Evolutionary conservation across 2,888 invertebrate species (phyloP).

Genomic region (Habrosyne pyritoides): DNA sequence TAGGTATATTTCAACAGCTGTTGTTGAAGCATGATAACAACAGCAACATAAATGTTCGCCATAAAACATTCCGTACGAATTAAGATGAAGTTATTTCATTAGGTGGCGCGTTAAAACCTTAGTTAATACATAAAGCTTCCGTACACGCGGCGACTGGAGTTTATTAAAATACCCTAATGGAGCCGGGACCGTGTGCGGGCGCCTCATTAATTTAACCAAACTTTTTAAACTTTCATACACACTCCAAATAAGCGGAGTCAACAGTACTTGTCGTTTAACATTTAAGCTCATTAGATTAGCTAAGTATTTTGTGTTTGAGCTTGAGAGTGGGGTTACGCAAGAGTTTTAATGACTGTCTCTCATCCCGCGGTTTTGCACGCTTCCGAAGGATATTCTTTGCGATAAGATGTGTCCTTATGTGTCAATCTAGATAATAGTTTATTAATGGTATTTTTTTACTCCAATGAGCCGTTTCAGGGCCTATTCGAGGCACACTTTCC

Average conservation of each 20-base stretch:
- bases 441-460: too few species aligned
- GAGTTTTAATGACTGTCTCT: too few species aligned
- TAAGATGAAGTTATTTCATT: background rate
- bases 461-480: too few species aligned
- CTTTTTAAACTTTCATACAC: slow-evolving; percentile 25
- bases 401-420: too few species aligned
- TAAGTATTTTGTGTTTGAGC: background rate
- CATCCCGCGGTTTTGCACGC: too few species aligned
- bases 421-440: too few species aligned
- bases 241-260: slow-evolving; percentile 3
- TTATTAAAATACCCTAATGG: slow-evolving; percentile 31
- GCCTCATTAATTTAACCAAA: slow-evolving; percentile 21
- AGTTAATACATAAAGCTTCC: slow-evolving; percentile 12
- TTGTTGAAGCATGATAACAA: too few species aligned
- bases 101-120: background rate
- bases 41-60: background rate
- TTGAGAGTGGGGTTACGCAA: background rate
- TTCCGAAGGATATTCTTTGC: too few species aligned
- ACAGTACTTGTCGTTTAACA: background rate
- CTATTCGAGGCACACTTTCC: too few species aligned
- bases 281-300: background rate
- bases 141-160: slow-evolving; percentile 12
- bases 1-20: too few species aligned
- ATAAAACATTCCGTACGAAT: background rate
- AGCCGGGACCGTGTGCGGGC: slow-evolving; percentile 8